Percentiles rank a stretch among this genome's conserved stretches.
Evolutionary conservation across 2,888 invertebrate genomes (phyloP).

Genomic region (Caenorhabditis plicata): DNA sequence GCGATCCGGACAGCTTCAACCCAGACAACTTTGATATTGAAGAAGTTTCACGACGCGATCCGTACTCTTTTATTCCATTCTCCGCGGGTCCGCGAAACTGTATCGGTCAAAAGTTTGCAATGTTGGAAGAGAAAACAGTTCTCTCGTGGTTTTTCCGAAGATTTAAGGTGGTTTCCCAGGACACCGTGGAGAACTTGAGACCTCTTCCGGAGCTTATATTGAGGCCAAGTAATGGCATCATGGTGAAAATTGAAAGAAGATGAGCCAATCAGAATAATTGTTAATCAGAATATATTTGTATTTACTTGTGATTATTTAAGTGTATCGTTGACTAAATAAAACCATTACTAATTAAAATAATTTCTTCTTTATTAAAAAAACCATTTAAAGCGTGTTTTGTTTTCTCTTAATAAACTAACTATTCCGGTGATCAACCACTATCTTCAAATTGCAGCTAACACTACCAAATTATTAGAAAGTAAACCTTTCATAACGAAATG

Average conservation of each 20-base stretch:
- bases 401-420: no score
- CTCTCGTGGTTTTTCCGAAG: slow-evolving; percentile 27
- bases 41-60: slow-evolving; percentile 49
- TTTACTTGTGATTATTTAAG: no score
- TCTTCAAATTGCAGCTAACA: no score
- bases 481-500: no score
- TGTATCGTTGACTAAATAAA: no score
- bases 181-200: slow-evolving; percentile 19
- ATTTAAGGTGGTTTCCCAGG: slow-evolving; percentile 15
- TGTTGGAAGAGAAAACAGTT: slow-evolving; percentile 67
- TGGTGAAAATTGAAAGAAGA: slow-evolving; percentile 17
- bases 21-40: slow-evolving; percentile 68
- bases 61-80: slow-evolving; percentile 60
- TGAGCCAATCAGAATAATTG: no score
- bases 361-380: no score
- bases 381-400: no score
- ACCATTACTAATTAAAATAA: no score
- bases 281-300: no score
- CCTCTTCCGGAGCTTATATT: slow-evolving; percentile 25
- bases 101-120: slow-evolving; percentile 67
- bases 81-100: slow-evolving; percentile 61
- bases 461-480: no score
- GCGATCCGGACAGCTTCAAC: slow-evolving; percentile 66
- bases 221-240: slow-evolving; percentile 20
- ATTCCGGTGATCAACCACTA: no score